Percentiles rank a stretch among this genome's conserved stretches.
phyloP scores from a whole-genome alignment of 2,113 vertebrate genomes.

The Sinocyclocheilus anshuiensis region DNA sequence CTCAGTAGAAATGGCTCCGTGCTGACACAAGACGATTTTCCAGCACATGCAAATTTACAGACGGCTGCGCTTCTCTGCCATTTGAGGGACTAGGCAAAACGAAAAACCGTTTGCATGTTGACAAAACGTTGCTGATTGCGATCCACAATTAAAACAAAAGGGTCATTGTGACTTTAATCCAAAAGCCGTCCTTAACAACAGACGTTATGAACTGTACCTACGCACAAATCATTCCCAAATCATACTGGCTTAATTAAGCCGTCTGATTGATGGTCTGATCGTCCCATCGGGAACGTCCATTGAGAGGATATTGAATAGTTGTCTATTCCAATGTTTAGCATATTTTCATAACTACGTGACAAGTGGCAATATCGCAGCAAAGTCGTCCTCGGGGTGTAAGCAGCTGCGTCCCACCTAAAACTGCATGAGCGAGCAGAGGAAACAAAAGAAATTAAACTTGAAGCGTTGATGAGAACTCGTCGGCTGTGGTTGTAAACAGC shows the following conservation, averaged over 20 bases:
- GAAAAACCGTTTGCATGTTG: slow-evolving; percentile 30
- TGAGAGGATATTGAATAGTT: slow-evolving; percentile 21
- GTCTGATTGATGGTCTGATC: slow-evolving; percentile 24
- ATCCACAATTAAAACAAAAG: slow-evolving; percentile 41
- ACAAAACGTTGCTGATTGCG: slow-evolving; percentile 46
- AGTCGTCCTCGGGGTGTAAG: slow-evolving; percentile 19
- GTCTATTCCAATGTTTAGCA: slow-evolving; percentile 9
- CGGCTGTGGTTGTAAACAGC: slow-evolving; percentile 35
- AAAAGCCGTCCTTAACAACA: not conserved
- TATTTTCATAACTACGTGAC: slow-evolving; percentile 26
- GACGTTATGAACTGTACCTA: not conserved
- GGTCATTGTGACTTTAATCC: slow-evolving; percentile 42
- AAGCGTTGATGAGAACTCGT: slow-evolving; percentile 25
- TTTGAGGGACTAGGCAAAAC: slow-evolving; percentile 38
- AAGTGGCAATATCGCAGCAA: slow-evolving; percentile 26
- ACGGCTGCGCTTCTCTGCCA: slow-evolving; percentile 34
- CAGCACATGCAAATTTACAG: slow-evolving; percentile 58
- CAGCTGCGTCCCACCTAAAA: slow-evolving; percentile 24
- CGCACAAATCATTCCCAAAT: slow-evolving; percentile 37
- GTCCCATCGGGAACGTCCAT: slow-evolving; percentile 1
- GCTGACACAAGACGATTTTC: slow-evolving; percentile 63
- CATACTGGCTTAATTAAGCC: slow-evolving; percentile 15
- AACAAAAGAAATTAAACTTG: slow-evolving; percentile 24
- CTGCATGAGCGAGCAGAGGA: not conserved
- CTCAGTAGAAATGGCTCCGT: slow-evolving; percentile 55